phyloP scores from a whole-genome alignment of 2,113 vertebrate species.

The Prunella himalayana region DNA sequence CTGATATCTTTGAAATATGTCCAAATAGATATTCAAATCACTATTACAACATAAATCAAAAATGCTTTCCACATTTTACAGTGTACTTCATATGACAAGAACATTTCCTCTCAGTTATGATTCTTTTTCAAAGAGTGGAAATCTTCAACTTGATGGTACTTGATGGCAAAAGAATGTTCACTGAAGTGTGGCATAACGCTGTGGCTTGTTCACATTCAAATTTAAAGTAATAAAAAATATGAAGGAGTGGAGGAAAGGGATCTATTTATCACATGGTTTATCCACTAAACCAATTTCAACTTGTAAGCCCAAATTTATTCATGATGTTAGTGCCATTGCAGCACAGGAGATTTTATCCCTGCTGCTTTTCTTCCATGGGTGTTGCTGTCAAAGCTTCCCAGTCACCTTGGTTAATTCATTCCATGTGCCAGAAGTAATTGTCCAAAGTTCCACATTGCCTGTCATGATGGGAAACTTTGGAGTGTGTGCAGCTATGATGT shows the following conservation, averaged over 20 bases:
- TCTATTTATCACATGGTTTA: not conserved
- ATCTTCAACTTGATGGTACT: not conserved
- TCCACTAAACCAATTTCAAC: not conserved
- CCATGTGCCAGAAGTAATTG: not conserved
- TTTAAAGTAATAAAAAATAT: not conserved
- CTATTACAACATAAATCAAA: not conserved
- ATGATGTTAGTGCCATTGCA: not conserved
- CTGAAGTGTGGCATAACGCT: not conserved
- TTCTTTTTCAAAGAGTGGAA: not conserved
- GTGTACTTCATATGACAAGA: not conserved
- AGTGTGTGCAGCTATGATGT: slow-evolving; percentile 1
- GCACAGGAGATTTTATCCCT: not conserved
- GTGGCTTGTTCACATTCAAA: not conserved
- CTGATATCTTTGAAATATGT: not conserved
- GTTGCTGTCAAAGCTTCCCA: not conserved
- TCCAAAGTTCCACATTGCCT: not conserved
- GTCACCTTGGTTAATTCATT: not conserved
- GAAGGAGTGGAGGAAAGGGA: not conserved
- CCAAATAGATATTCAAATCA: slow-evolving; percentile 7
- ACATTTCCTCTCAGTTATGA: not conserved
- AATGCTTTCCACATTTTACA: not conserved
- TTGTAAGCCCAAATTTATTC: not conserved
- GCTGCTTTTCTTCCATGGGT: not conserved
- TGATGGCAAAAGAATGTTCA: not conserved
- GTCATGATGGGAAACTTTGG: not conserved